Base-by-base conservation (phyloP, 2,113 vertebrate genomes). In the Ophiodon elongatus region DNA sequence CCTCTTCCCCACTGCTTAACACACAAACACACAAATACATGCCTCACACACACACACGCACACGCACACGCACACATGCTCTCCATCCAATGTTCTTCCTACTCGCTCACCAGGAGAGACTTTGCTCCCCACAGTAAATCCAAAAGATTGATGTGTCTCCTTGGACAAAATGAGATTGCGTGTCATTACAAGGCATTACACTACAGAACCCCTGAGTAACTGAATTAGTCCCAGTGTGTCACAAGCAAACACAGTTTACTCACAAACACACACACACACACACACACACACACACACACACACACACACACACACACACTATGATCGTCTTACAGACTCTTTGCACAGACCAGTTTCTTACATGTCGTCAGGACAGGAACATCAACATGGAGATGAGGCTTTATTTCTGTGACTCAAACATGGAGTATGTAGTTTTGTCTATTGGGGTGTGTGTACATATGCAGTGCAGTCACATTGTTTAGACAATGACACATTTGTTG, bases 101-200 rank as follows among this genome's bases (percentile, higher is more conserved):
- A 86, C 79, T 88, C 43, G 47, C 88, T 85, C 91, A 83, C 84
- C 87, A 92, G 88, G 83, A 90, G 89, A 79, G 83, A 81, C 86
- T 71, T 33, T 56, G 80, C 80, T 92, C 85, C 88, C 92, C 88
- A 83, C 88, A 86, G 90, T 89, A 93, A 93, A 93, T 92, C 89
- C 92, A 89, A 88, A 93, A 94, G 92, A 94, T 93, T 93, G 94
- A 94, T 94, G 93, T 85, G 76, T 91, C 85, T 91, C 90, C 91
- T 92, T 85, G 88, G 85, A 89, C 90, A 89, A 91, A 91, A 94
- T 92, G 84, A 93, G 91, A 94, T 92, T 92, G 85, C 79, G 88
- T 88, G 88, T 91, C 91, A 92, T 94, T 93, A 94, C 84, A 92
- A 89, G 88, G 84, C 89, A 89, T 91, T 93, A 90, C 80, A 76